A percentile compares a stretch with the other conserved stretches of the same genome.
These are phyloP conservation scores for Actenoides hombroni DNA, from an alignment of 2,113 vertebrate genomes.

Conservation along the genomic window DNA sequence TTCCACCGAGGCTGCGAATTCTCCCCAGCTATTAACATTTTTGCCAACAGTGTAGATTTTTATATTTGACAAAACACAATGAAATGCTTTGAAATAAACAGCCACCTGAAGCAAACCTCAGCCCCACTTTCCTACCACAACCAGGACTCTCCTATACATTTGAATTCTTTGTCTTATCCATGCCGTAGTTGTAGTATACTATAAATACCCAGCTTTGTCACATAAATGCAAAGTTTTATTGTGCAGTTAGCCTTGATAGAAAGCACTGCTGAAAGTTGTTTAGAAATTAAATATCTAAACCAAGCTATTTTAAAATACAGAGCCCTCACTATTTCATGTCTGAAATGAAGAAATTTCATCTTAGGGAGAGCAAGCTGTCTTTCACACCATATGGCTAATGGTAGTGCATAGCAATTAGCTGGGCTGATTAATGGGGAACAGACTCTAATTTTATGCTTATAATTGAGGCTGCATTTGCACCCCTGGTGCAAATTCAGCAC, in stretches of 20 bases:
- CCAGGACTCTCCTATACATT: constrained; percentile 48
- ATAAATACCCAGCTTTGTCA: constrained; percentile 78
- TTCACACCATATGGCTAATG: constrained; percentile 98
- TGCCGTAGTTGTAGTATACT: constrained; percentile 32
- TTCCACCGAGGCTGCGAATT: constrained; percentile 47
- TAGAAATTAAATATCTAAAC: constrained; percentile 86
- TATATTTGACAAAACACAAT: constrained; percentile 53
- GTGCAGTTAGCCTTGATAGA: constrained; percentile 81
- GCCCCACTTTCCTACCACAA: neutral
- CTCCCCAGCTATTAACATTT: constrained; percentile 54
- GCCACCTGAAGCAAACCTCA: constrained; percentile 47
- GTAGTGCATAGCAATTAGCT: constrained; percentile 93
- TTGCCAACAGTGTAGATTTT: constrained; percentile 7
- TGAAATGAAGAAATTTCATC: constrained; percentile 86
- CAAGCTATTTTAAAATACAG: constrained; percentile 83
- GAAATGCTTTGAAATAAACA: constrained; percentile 54
- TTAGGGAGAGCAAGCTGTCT: constrained; percentile 89
- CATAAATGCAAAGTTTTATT: constrained; percentile 84
- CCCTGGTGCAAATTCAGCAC: constrained; percentile 92
- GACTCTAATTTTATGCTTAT: constrained; percentile 95
- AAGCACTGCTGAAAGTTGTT: constrained; percentile 84
- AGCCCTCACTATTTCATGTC: constrained; percentile 84
- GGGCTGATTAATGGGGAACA: constrained; percentile 97
- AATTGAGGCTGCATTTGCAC: constrained; percentile 88
- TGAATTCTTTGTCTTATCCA: constrained; percentile 72